These are phyloP conservation scores for Halocaridina rubra DNA, from an alignment of 2,888 invertebrate genomes.

Conservation along the genomic window DNA sequence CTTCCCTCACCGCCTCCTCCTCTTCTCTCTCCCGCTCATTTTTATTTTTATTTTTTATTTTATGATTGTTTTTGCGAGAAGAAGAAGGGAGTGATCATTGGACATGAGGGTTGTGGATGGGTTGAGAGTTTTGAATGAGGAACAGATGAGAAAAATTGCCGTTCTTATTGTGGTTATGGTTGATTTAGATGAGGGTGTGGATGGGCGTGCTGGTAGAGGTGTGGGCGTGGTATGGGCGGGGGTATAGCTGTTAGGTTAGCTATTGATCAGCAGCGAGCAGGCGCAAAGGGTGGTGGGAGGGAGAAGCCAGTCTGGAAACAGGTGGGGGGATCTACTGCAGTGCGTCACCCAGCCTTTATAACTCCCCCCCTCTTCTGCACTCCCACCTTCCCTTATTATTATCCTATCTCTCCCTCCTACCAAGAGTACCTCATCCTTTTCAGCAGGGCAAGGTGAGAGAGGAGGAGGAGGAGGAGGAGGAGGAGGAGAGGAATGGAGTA, in stretches of 20 bases:
- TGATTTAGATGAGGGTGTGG: not conserved
- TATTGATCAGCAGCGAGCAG: conserved; percentile 29
- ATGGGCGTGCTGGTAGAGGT: conserved; percentile 5
- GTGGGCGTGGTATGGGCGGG: conserved; percentile 15
- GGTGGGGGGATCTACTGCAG: not conserved
- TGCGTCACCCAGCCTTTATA: not conserved
- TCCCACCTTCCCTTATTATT: not conserved
- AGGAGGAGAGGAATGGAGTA: too few relatives aligned
- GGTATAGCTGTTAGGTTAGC: conserved; percentile 21
- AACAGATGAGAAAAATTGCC: too few relatives aligned
- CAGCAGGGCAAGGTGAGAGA: too few relatives aligned
- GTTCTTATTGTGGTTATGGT: too few relatives aligned
- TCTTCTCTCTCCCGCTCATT: too few relatives aligned
- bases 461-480: too few relatives aligned
- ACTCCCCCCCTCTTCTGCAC: not conserved
- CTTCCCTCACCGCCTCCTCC: too few relatives aligned
- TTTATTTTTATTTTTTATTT: too few relatives aligned
- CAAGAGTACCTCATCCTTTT: not conserved
- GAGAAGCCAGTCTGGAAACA: not conserved
- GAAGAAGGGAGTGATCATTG: too few relatives aligned
- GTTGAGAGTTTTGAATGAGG: too few relatives aligned
- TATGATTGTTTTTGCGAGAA: too few relatives aligned
- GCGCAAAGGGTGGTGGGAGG: not conserved
- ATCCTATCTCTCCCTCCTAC: not conserved
- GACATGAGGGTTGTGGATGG: too few relatives aligned